These are phyloP conservation scores for Micromys minutus DNA, from an alignment of 2,113 vertebrate genomes.

Conservation along the genomic window DNA sequence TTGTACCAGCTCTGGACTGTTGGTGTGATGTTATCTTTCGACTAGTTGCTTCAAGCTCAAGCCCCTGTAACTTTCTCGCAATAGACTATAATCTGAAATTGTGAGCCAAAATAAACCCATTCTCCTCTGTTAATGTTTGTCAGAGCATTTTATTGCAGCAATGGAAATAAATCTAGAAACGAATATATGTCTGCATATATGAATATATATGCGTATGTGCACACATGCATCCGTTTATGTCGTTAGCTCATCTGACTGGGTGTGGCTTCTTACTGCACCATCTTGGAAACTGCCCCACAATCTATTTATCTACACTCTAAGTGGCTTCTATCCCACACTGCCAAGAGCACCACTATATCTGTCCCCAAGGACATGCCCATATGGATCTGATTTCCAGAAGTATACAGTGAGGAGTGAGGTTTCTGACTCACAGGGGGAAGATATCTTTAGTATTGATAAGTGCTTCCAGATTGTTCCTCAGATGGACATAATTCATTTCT, in stretches of 20 bases:
- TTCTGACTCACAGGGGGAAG: not conserved
- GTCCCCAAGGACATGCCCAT: too few species aligned
- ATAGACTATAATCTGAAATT: not conserved
- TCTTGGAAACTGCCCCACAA: not conserved
- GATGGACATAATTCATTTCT: conserved; percentile 1
- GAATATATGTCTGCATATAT: not conserved
- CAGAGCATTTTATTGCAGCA: not conserved
- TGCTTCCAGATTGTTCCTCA: conserved; percentile 48
- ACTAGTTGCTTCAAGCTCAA: not conserved
- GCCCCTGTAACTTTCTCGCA: not conserved
- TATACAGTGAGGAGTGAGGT: not conserved
- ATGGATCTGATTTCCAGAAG: not conserved
- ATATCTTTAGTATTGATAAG: not conserved
- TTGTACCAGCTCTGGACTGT: not conserved
- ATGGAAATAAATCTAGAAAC: not conserved
- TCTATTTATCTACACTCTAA: not conserved
- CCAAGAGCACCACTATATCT: not conserved
- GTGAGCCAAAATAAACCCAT: not conserved
- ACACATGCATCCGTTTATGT: not conserved
- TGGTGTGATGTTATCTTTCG: not conserved
- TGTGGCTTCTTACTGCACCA: not conserved
- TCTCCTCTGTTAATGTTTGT: not conserved
- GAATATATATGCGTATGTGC: not conserved
- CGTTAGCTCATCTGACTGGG: conserved; percentile 2
- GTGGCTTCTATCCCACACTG: not conserved